Evolutionary conservation across 2,888 invertebrate species (phyloP), one percentile per base, ranked within the genome.

Genomic region (Limnephilus lunatus): DNA sequence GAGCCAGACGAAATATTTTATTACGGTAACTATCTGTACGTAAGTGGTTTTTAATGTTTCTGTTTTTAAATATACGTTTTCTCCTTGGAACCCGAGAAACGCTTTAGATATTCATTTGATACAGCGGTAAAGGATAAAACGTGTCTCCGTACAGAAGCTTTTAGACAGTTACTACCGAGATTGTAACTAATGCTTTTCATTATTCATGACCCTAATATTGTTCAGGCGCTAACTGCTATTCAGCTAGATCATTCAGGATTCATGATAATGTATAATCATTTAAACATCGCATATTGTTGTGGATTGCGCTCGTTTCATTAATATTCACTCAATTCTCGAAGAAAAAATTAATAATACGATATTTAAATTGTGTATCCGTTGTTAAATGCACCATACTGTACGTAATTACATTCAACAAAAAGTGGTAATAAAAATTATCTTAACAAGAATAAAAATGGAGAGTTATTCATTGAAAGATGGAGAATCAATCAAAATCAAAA

Each of bases 1-100:
- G 25, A 7, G 5, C 53, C 19, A 68, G 53, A 19, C 53, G 53
- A 68, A 68, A 68, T 68, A 68, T 68, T 68, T 68, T 68, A 68
- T 68, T 68, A 68, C 53, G 15, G 53, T 68, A 68, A 19, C 25
- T 68, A 68, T 68, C 53, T 68, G n/a, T 83, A 32, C 35, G 19
- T 32, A 83, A 83, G 83, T 83, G 83, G 83, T 83, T 83, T 83
- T 83, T 31, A 83, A 83, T 83, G 83, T 83, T 83, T 83, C 83
- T 83, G 83, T 31, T 32, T 83, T 83, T 35, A 68, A 68, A 68
- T 68, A 68, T 35, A 19, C 83, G 31, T 32, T 30, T 83, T 35
- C 83, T 83, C 32, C 35, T 83, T 83, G 31, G 12, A 31, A 83
- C 25, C 35, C 83, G 35, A 83, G 19, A 35, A 83, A 35, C 83